Evolutionary conservation across 1,140 invertebrate species (phyloP).

Genomic region (Schlechtendalia chinensis): DNA sequence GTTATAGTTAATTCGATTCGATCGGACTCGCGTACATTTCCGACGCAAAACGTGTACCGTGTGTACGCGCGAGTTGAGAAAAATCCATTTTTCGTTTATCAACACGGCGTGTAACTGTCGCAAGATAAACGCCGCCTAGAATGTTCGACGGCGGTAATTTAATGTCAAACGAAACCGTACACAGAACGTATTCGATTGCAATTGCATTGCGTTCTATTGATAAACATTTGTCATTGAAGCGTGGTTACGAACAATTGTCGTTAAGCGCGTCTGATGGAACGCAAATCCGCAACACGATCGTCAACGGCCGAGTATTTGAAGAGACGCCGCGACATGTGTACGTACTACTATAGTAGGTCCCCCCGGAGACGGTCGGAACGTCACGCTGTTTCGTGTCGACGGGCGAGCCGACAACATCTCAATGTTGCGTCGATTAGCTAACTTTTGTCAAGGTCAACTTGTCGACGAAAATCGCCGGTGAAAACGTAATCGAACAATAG

Average conservation of each 20-base stretch:
- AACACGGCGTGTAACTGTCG: too few species aligned
- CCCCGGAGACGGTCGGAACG: background rate
- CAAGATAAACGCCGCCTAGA: background rate
- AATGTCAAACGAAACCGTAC: background rate
- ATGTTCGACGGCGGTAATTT: background rate
- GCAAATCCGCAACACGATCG: background rate
- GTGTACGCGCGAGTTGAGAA: too few species aligned
- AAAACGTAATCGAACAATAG: conserved; percentile 22
- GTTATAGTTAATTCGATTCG: too few species aligned
- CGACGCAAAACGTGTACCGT: too few species aligned
- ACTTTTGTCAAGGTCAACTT: conserved; percentile 17
- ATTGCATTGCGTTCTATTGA: background rate
- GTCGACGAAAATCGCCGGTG: background rate
- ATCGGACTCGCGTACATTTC: too few species aligned
- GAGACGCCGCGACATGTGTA: background rate
- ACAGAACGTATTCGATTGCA: background rate
- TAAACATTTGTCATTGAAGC: conserved; percentile 28
- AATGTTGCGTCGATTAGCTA: conserved; percentile 23
- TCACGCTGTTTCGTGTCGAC: conserved; percentile 23
- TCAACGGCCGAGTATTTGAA: background rate
- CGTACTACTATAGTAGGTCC: background rate
- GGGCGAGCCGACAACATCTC: conserved; percentile 12
- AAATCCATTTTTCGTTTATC: too few species aligned
- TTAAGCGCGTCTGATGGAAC: background rate
- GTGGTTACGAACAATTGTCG: background rate